These are phyloP conservation scores for Meteorus sp. DNA, from an alignment of 1,140 invertebrate species.

Conservation along the genomic window DNA sequence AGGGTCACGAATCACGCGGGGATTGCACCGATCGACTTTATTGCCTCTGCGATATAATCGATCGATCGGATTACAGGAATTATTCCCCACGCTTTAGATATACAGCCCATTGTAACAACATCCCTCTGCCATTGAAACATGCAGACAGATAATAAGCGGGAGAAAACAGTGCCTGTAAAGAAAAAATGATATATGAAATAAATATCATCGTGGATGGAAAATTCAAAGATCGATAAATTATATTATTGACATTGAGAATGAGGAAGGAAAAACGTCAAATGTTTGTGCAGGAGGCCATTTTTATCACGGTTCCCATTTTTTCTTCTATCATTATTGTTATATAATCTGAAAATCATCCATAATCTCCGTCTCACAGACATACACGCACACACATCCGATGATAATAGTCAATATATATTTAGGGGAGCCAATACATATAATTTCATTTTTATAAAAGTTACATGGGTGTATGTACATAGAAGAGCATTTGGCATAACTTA, in stretches of 20 bases:
- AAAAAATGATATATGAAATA: background rate
- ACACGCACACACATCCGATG: too few species aligned
- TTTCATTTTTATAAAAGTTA: background rate
- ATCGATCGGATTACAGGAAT: constrained; percentile 3
- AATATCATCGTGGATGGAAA: too few species aligned
- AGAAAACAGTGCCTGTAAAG: background rate
- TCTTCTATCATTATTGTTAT: too few species aligned
- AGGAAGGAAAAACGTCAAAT: too few species aligned
- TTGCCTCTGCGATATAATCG: too few species aligned
- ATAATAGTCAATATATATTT: too few species aligned
- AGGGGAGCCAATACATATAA: too few species aligned
- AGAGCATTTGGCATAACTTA: constrained; percentile 5
- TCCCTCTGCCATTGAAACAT: background rate
- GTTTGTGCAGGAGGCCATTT: background rate
- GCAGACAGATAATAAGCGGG: background rate
- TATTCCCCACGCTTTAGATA: background rate
- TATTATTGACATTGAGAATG: background rate
- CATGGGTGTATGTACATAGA: background rate
- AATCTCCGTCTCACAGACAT: too few species aligned
- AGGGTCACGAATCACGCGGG: background rate
- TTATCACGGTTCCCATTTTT: too few species aligned
- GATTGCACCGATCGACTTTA: background rate
- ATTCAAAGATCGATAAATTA: background rate
- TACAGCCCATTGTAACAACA: background rate
- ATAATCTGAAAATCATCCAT: background rate